Conservation (phyloP, 2,888 invertebrate genomes). For the Archaeoteleia sp. region DNA sequence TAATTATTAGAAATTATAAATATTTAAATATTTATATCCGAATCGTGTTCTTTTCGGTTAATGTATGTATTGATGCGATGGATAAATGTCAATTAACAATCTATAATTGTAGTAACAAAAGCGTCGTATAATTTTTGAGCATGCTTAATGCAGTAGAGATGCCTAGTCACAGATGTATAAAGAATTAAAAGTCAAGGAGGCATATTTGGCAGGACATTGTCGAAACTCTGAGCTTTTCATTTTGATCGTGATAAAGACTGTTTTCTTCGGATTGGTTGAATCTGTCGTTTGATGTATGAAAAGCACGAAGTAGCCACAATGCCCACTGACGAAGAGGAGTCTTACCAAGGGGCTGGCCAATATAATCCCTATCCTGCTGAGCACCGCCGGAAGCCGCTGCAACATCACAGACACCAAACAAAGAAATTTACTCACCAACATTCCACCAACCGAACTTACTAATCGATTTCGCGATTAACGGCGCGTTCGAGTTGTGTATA, state of each 20-base stretch:
- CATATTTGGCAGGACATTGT: constrained; percentile 32
- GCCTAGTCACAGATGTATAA: constrained; percentile 13
- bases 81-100: too few species aligned
- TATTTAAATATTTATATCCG: too few species aligned
- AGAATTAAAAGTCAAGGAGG: constrained; percentile 23
- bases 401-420: constrained; percentile 77
- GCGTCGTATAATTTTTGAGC: constrained; percentile 10
- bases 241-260: too few species aligned
- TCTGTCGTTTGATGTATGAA: constrained; percentile 16
- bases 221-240: constrained; percentile 32
- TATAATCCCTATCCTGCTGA: constrained; percentile 97
- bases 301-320: constrained; percentile 61
- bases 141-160: constrained; percentile 22
- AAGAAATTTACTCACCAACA: constrained; percentile 74
- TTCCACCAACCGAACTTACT: constrained; percentile 72
- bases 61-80: too few species aligned
- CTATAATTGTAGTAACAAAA: constrained; percentile 1
- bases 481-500: constrained; percentile 31
- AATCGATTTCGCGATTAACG: constrained; percentile 59
- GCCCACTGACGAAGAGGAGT: constrained; percentile 67
- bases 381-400: constrained; percentile 96
- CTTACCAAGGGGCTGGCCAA: constrained; percentile 97
- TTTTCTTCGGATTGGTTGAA: constrained; percentile 19
- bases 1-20: too few species aligned
- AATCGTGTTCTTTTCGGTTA: too few species aligned